A percentile compares a stretch with the other conserved stretches of the same genome.
Evolutionary conservation across 2,888 invertebrate genomes (phyloP).

Genomic region (Ferdinandea cuprea): DNA sequence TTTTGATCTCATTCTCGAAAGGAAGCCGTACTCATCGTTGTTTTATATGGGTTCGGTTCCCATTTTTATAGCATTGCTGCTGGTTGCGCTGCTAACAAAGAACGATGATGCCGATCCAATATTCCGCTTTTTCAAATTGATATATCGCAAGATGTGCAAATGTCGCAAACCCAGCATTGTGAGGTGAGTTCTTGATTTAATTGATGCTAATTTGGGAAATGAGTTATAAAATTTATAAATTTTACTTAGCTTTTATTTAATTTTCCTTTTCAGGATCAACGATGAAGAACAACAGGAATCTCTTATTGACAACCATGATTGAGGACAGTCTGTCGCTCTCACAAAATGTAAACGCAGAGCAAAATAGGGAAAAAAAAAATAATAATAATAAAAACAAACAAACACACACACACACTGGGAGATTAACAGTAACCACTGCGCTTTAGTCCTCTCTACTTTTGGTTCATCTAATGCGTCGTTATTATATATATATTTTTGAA

Average conservation of each 20-base stretch:
- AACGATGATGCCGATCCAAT: constrained; percentile 93
- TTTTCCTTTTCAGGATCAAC: constrained; percentile 81
- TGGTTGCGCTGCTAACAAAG: constrained; percentile 88
- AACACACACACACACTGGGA: too few relatives aligned
- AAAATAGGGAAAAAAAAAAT: too few relatives aligned
- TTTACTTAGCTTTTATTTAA: too few relatives aligned
- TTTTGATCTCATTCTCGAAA: constrained; percentile 90
- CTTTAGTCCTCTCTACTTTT: constrained; percentile 52
- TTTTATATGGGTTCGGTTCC: constrained; percentile 92
- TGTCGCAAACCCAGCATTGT: constrained; percentile 81
- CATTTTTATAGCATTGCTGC: constrained; percentile 85
- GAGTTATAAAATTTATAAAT: too few relatives aligned
- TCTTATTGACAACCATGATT: constrained; percentile 83
- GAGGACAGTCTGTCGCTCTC: constrained; percentile 19
- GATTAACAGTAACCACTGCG: constrained; percentile 53
- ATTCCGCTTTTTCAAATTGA: constrained; percentile 82
- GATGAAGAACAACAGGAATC: constrained; percentile 87
- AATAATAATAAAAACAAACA: too few relatives aligned
- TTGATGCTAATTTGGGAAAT: neutral
- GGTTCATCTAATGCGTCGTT: constrained; percentile 62
- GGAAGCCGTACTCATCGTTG: constrained; percentile 87
- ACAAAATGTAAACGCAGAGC: constrained; percentile 2
- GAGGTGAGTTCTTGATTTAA: constrained; percentile 77
- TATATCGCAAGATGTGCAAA: constrained; percentile 81
- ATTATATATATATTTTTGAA: constrained; percentile 74